A percentile compares a stretch with the other conserved stretches of the same genome.
phyloP scores from a whole-genome alignment of 1,140 invertebrate species.

The Aphis gossypii region DNA sequence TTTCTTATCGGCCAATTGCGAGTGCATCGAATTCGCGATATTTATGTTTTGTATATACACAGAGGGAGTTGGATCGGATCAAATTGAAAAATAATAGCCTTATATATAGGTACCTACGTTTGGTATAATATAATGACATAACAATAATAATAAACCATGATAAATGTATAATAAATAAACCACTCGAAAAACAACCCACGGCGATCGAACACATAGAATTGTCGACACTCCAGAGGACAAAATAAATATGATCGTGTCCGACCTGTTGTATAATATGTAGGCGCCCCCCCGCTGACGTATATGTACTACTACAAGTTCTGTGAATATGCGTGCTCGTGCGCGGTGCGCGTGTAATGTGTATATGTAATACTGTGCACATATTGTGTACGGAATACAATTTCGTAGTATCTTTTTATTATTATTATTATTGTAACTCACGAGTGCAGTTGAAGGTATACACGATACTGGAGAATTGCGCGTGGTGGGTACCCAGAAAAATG shows the following conservation, averaged over 20 bases:
- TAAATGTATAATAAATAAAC: slow-evolving; percentile 37
- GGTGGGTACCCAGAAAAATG: neutral
- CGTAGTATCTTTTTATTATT: neutral
- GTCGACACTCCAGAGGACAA: slow-evolving; percentile 34
- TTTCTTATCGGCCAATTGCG: neutral
- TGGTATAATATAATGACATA: neutral
- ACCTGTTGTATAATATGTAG: slow-evolving; percentile 11
- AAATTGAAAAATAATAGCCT: slow-evolving; percentile 14
- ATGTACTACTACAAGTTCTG: neutral
- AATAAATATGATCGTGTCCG: slow-evolving; percentile 28
- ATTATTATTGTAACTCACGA: neutral
- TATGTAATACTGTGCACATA: neutral
- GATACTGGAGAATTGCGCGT: neutral
- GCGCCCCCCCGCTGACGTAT: slow-evolving; percentile 3
- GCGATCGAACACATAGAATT: slow-evolving; percentile 13
- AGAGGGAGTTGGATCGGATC: neutral
- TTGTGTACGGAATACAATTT: slow-evolving; percentile 18
- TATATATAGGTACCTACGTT: neutral
- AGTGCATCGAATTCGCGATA: neutral
- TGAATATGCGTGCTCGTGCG: neutral
- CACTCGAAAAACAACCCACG: slow-evolving; percentile 28
- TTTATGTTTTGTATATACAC: neutral
- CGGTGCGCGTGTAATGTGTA: neutral
- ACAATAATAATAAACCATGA: slow-evolving; percentile 38
- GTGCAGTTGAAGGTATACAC: neutral